Evolutionary conservation across 2,797 vertebrate species (phyloP), one percentile per base, ranked within the genome.

Genomic region (Serranus cabrilla): DNA sequence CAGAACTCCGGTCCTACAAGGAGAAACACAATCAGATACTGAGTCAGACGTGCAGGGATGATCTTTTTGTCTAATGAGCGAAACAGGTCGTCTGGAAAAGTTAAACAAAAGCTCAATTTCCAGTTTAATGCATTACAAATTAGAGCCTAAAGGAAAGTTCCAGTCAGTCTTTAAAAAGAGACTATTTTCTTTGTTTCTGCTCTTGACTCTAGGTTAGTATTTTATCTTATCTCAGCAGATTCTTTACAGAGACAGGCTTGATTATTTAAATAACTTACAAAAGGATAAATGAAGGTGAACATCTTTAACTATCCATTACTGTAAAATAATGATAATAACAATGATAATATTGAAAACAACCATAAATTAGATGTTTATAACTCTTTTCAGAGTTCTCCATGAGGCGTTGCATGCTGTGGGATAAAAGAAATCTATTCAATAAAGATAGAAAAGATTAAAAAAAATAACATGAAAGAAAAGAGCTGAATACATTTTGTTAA

Each of bases 1-100:
- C 97, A 2, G 63, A 37, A 89, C 95, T 94, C 71, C 91, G 95
- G 77, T 97, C 97, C 98, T 99, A 84, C 13, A 34, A 67, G 65
- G 3, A 90, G 23, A 34, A 51, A 71, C n/a, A 78, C 43, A 71
- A 11, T 21, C 3, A 72, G 39, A 71, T 31, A 14, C 2, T 43
- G 3, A 1, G 11, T 67, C 20, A 49, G 25, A 27, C 20, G 54
- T 11, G n/a, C 10, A 63, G 14, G 6, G 2, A 55, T 13, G 1
- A 65, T 4, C 7, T 80, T 60, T 59, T 0, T 50, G 37, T 64
- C 21, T n/a, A 31, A 18, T 45, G 8, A 63, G 37, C 42, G 56
- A 57, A 74, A 46, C 7, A 6, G 18, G 55, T 57, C n/a, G 54
- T 51, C 12, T 42, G 21, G n/a, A 62, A 68, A 72, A 45, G 11